A percentile compares a stretch with the other conserved stretches of the same genome.
phyloP scores from a whole-genome alignment of 2,113 vertebrate species.

The Prunella himalayana region DNA sequence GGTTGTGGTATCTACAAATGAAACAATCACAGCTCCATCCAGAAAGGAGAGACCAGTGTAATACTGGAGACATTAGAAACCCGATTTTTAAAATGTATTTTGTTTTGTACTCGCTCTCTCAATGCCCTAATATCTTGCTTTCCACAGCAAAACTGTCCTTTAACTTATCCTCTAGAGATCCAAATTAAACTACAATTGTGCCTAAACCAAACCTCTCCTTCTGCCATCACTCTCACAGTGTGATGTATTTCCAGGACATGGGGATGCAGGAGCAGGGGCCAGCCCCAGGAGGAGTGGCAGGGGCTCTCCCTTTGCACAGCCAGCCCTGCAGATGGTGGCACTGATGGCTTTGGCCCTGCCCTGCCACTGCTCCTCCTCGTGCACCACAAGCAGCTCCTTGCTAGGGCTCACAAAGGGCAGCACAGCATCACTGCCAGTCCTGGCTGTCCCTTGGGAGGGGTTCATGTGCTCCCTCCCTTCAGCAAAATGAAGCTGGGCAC shows the following conservation, averaged over 20 bases:
- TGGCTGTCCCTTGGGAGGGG: neutral
- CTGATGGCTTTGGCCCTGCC: conserved; percentile 28
- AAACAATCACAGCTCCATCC: neutral
- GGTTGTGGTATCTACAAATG: neutral
- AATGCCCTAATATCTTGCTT: neutral
- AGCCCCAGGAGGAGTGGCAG: neutral
- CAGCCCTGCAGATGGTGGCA: conserved; percentile 40
- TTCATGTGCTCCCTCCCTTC: neutral
- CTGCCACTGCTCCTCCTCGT: neutral
- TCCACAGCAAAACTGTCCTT: neutral
- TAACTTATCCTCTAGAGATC: neutral
- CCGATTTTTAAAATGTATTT: neutral
- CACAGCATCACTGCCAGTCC: neutral
- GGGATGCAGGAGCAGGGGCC: neutral
- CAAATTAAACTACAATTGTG: neutral
- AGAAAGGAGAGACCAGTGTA: neutral
- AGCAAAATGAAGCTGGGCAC: neutral
- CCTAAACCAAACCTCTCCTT: neutral
- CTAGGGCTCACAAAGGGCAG: neutral
- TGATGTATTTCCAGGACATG: rapidly evolving
- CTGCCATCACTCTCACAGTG: neutral
- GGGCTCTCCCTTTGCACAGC: neutral
- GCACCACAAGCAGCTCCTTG: neutral
- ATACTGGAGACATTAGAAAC: neutral
- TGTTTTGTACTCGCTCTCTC: neutral